Conservation (phyloP, 2,113 vertebrate genomes). For the Pangasianodon hypophthalmus region DNA sequence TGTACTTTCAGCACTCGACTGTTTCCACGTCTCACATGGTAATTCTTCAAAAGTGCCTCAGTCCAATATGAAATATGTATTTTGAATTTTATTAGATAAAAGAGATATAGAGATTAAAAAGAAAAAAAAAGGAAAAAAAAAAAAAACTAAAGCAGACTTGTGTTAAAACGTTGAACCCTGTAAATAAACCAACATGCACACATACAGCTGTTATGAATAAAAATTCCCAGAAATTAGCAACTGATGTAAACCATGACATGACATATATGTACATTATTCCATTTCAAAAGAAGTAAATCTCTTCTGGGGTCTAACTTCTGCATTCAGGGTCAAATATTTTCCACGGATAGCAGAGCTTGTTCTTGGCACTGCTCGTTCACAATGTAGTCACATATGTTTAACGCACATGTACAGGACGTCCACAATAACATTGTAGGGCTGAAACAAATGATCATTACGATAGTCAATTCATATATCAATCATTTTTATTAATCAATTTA, state of each 20-base stretch:
- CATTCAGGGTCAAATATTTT: background rate
- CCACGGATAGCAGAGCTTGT: background rate
- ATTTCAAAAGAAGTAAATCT: background rate
- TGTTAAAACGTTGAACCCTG: constrained; percentile 22
- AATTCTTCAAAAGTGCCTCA: constrained; percentile 41
- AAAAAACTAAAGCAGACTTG: constrained; percentile 26
- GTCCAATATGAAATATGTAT: constrained; percentile 50
- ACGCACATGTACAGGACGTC: background rate
- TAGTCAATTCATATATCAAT: background rate
- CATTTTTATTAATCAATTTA: background rate
- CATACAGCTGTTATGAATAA: background rate
- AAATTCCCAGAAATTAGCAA: background rate
- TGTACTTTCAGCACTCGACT: constrained; percentile 28
- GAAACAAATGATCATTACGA: background rate
- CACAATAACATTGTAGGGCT: background rate
- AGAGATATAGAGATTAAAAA: background rate
- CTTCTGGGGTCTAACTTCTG: background rate
- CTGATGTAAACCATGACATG: background rate
- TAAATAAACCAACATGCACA: background rate
- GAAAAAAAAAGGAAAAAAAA: too few relatives aligned
- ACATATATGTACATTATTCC: background rate
- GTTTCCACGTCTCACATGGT: constrained; percentile 27
- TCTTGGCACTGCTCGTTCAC: background rate
- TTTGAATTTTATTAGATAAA: constrained; percentile 35
- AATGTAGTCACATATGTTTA: background rate